Conservation (phyloP, 1,140 invertebrate species). For the Orchesella cincta region DNA sequence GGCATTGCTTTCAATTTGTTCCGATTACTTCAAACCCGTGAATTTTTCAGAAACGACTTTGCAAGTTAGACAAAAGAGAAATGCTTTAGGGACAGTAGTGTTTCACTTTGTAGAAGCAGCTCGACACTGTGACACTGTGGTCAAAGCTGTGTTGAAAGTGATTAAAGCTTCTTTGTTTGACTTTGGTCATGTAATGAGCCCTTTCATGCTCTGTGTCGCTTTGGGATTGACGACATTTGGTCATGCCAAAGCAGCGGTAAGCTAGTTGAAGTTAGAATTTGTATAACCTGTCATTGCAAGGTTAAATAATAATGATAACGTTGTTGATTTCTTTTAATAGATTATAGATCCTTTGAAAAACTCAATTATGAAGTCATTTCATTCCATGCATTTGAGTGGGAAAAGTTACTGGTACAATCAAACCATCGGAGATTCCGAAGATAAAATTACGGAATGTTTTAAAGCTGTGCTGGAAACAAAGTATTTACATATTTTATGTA, state of each 20-base stretch:
- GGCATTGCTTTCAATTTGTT: neutral
- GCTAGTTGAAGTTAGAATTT: neutral
- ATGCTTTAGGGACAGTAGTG: constrained; percentile 39
- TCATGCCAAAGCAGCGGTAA: constrained; percentile 37
- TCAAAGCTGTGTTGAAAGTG: constrained; percentile 35
- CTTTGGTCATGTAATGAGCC: constrained; percentile 34
- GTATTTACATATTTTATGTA: neutral
- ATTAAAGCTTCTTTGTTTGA: constrained; percentile 34
- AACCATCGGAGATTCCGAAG: neutral
- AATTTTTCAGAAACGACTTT: neutral
- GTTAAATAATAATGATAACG: neutral
- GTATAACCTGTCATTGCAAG: neutral
- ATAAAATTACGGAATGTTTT: neutral
- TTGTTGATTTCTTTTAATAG: constrained; percentile 15
- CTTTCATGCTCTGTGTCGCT: constrained; percentile 41
- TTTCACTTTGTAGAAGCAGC: constrained; percentile 43
- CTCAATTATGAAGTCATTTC: constrained; percentile 21
- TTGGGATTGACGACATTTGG: constrained; percentile 36
- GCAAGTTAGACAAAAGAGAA: neutral
- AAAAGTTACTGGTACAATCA: constrained; percentile 6
- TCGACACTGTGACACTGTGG: constrained; percentile 19
- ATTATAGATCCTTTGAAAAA: constrained; percentile 20
- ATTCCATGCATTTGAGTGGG: neutral
- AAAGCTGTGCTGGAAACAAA: neutral
- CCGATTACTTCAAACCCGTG: constrained; percentile 28